These are phyloP conservation scores for Agrypnia vestita DNA, from an alignment of 1,140 invertebrate species.

Conservation along the genomic window DNA sequence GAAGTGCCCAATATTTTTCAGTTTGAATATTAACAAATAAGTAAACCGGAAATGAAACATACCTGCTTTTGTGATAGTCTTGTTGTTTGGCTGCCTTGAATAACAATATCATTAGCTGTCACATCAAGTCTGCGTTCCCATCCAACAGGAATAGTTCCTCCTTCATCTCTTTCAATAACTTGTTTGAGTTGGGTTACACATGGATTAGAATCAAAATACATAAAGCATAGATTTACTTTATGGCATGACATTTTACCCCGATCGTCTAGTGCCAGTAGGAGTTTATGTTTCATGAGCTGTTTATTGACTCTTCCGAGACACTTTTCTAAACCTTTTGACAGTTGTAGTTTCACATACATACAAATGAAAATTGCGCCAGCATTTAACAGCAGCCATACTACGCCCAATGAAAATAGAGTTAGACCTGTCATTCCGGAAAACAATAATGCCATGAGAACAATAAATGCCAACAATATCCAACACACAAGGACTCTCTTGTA, in stretches of 20 bases:
- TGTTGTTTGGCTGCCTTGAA: conserved; percentile 88
- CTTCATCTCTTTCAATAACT: conserved; percentile 88
- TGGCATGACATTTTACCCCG: conserved; percentile 95
- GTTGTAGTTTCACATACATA: conserved; percentile 93
- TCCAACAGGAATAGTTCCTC: conserved; percentile 80
- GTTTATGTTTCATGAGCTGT: conserved; percentile 89
- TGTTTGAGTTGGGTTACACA: conserved; percentile 88
- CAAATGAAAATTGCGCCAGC: conserved; percentile 93
- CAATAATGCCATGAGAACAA: conserved; percentile 88
- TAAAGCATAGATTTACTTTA: conserved; percentile 95
- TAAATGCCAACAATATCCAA: conserved; percentile 91
- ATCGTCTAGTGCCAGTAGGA: conserved; percentile 93
- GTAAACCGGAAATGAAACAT: conserved; percentile 60
- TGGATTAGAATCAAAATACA: conserved; percentile 92
- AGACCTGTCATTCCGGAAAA: conserved; percentile 91
- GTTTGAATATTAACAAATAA: not conserved
- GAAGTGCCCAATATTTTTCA: too few species aligned
- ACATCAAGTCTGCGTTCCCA: conserved; percentile 90
- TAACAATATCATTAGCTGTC: conserved; percentile 89
- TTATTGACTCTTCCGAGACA: conserved; percentile 93
- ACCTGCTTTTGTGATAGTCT: conserved; percentile 92
- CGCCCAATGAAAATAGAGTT: conserved; percentile 88
- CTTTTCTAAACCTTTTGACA: conserved; percentile 90
- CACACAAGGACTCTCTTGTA: conserved; percentile 92
- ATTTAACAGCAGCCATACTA: conserved; percentile 93